These are phyloP conservation scores for Heliconius hermathena DNA, from an alignment of 1,140 invertebrate genomes.

Conservation along the genomic window DNA sequence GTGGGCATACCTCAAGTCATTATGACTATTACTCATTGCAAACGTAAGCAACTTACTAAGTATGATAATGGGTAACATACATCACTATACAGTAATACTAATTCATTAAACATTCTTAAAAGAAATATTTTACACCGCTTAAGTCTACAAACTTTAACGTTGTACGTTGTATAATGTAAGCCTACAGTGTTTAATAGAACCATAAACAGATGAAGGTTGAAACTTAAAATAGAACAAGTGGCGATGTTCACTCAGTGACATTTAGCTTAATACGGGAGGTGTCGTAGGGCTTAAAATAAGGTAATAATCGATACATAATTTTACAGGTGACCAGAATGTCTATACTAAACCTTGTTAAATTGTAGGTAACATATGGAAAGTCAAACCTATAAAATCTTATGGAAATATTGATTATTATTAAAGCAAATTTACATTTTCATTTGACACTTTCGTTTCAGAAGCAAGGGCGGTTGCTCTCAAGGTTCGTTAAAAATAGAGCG, in stretches of 20 bases:
- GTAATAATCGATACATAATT: background rate
- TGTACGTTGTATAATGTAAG: background rate
- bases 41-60: slow-evolving; percentile 32
- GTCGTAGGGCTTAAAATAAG: background rate
- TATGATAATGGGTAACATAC: slow-evolving; percentile 38
- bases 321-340: background rate
- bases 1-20: slow-evolving; percentile 50
- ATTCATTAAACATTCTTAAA: background rate
- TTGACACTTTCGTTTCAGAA: slow-evolving; percentile 65
- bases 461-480: slow-evolving; percentile 78
- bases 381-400: background rate
- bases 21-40: slow-evolving; percentile 51
- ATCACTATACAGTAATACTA: background rate
- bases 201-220: slow-evolving; percentile 10
- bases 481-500: slow-evolving; percentile 78
- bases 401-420: background rate
- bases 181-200: background rate
- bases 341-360: background rate
- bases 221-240: slow-evolving; percentile 10
- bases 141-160: background rate
- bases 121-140: background rate
- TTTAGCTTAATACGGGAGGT: slow-evolving; percentile 6
- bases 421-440: slow-evolving; percentile 45
- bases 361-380: background rate
- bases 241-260: slow-evolving; percentile 2